These are phyloP conservation scores for Brachionus manjavacas DNA, from an alignment of 1,140 invertebrate genomes.

Conservation along the genomic window DNA sequence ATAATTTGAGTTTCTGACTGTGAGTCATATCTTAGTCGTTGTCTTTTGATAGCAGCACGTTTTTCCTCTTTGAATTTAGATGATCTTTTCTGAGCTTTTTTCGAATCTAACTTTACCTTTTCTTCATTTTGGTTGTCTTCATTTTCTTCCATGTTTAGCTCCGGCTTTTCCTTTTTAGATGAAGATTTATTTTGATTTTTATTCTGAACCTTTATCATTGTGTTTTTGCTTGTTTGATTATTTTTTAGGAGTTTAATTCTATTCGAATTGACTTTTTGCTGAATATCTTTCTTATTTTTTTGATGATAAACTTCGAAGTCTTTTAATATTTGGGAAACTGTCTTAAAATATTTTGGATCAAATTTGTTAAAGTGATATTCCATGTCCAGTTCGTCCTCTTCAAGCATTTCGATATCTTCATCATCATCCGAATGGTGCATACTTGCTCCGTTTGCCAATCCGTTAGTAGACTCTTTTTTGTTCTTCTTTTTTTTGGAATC, in stretches of 20 bases:
- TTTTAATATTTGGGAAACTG: slow-evolving; percentile 30
- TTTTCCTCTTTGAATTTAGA: slow-evolving; percentile 46
- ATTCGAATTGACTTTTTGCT: not conserved
- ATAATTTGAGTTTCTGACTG: slow-evolving; percentile 28
- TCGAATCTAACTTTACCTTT: slow-evolving; percentile 47
- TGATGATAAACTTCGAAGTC: slow-evolving; percentile 24
- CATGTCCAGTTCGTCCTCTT: not conserved
- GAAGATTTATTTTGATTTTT: slow-evolving; percentile 21
- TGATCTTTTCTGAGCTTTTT: slow-evolving; percentile 46
- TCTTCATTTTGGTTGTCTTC: slow-evolving; percentile 47
- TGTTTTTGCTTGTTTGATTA: slow-evolving; percentile 1
- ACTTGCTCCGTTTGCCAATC: not conserved
- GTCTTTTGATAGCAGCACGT: slow-evolving; percentile 34
- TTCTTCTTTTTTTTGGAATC: not conserved
- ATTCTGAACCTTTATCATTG: slow-evolving; percentile 14
- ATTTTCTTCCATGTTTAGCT: slow-evolving; percentile 16
- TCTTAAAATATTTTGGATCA: slow-evolving; percentile 33
- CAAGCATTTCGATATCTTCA: slow-evolving; percentile 3
- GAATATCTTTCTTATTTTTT: slow-evolving; percentile 34
- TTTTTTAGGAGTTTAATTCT: not conserved
- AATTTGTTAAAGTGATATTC: slow-evolving; percentile 21
- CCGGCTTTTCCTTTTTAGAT: slow-evolving; percentile 9
- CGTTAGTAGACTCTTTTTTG: not conserved
- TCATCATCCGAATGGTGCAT: not conserved
- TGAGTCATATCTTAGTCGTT: slow-evolving; percentile 12